Evolutionary conservation across 2,888 invertebrate genomes (phyloP), one percentile per base, ranked within the genome.

Genomic region (Dynastes maya): DNA sequence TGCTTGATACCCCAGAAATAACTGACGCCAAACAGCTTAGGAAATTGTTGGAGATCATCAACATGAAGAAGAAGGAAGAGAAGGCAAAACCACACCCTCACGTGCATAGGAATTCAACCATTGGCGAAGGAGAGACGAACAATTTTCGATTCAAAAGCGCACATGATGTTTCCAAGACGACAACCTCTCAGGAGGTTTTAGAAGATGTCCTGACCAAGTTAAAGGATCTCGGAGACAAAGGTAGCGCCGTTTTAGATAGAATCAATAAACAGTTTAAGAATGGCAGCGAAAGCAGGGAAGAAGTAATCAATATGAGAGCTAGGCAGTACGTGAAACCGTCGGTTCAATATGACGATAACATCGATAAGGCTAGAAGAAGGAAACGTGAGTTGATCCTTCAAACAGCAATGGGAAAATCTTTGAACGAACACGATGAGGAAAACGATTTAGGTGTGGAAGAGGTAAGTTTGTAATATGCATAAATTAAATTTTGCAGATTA

Each of bases 391-490:
- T 92, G 68, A 87, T 91, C 84, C 84, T 92, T 0, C 89, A 90
- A 22, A 89, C 90, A 0, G 89, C 91, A 0, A 86, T 92, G 13
- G 83, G 86, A 58, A 87, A 87, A 13, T 87, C 90, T 55, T 86
- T 93, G 1, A 91, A 91, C 75, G 89, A 91, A 82, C 91, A 93
- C 63, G 93, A 93, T 76, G 91, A 91, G 77, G 91, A 91, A 0
- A 90, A 91, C 37, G 91, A 94, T 82, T 90, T 89, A 51, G 93
- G 91, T 0, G 89, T 91, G 37, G 94, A 94, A 89, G 93, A 93
- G 89, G 94, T 93, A 84, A 82, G 85, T 81, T 11, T 5, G 9
- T 45, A 1, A 1, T 45, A 4, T 32, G 32, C 32, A 37, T 37
- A 1, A 37, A 37, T 4, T 37, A 37, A 37, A 37, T 37, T 22